These are phyloP conservation scores for Balearica regulorum DNA, from an alignment of 2,797 vertebrate species.

Conservation along the genomic window DNA sequence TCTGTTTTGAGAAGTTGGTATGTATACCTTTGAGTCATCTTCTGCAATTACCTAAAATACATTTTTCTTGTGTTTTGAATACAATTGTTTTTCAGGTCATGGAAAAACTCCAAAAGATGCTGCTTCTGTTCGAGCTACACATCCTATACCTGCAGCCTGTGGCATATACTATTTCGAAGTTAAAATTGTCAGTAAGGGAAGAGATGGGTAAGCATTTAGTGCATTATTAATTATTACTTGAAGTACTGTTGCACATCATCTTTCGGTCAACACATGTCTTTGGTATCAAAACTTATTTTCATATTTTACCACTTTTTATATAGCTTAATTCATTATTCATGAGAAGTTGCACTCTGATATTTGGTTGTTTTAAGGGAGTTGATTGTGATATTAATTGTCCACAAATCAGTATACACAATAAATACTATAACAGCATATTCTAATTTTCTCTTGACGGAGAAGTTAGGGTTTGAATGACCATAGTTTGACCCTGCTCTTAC, in stretches of 20 bases:
- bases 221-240: neutral
- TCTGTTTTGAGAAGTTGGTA: neutral
- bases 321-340: neutral
- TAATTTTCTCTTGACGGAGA: neutral
- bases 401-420: neutral
- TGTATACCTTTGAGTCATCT: neutral
- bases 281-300: neutral
- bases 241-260: neutral
- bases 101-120: slow-evolving; percentile 99
- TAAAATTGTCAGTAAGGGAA: slow-evolving; percentile 99
- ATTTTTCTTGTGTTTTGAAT: slow-evolving; percentile 26
- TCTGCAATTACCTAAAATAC: neutral
- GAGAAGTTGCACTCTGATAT: neutral
- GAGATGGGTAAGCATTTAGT: slow-evolving; percentile 89
- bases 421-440: neutral
- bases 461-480: neutral
- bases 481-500: neutral
- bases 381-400: neutral
- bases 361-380: neutral
- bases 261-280: neutral
- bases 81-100: slow-evolving; percentile 81
- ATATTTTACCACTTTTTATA: neutral
- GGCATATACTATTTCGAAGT: slow-evolving; percentile 99
- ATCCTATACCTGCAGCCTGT: slow-evolving; percentile 97
- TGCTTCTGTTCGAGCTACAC: slow-evolving; percentile 94